Evolutionary conservation across 2,888 invertebrate species (phyloP), one percentile per base, ranked within the genome.

Genomic region (Drosophila maculinotata): DNA sequence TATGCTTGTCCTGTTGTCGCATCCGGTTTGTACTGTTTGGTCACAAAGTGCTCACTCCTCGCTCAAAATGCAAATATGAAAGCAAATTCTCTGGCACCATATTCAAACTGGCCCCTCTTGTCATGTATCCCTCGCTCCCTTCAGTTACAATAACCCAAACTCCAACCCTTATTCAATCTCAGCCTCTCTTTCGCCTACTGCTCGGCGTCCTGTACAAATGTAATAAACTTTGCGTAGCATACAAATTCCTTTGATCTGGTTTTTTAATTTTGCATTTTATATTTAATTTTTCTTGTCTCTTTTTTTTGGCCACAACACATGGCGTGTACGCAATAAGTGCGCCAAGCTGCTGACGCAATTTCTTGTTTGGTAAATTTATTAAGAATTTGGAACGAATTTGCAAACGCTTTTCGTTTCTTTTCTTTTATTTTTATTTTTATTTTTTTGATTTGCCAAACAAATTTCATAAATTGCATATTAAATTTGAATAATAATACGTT

Each of bases 221-320:
- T 66, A 79, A 79, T 79, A 69, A 72, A 66, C 65, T 63, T 56
- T 63, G 49, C 59, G 71, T 57, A 38, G 48, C 54, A 52, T 12
- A 56, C 75, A 69, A 81, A 78, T 81, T 81, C 87, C 81, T 82
- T 83, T 83, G 82, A 83, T 83, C 87, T 78, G 60, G 47, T 59
- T 75, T 87, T 83, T 81, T 84, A 81, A 80, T 84, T 81, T 72
- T 23, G 31, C 60, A 76, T 75, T 75, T 81, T 74, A 78, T 64
- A 69, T 69, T 26, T 74, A 59, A 71, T 71, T 64, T 74, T 30
- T 63, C 23, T 69, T 64, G 47, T 57, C 58, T 23, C 20, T n/a
- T 25, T 39, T 4, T 54, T 48, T 47, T 67, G 30, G 48, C 23
- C 39, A 44, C 57, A 81, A 79, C 85, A 85, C 76, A 79, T 83